Percentiles rank a stretch among this genome's conserved stretches.
Evolutionary conservation across 2,113 vertebrate species (phyloP).

Genomic region (Melospiza georgiana): DNA sequence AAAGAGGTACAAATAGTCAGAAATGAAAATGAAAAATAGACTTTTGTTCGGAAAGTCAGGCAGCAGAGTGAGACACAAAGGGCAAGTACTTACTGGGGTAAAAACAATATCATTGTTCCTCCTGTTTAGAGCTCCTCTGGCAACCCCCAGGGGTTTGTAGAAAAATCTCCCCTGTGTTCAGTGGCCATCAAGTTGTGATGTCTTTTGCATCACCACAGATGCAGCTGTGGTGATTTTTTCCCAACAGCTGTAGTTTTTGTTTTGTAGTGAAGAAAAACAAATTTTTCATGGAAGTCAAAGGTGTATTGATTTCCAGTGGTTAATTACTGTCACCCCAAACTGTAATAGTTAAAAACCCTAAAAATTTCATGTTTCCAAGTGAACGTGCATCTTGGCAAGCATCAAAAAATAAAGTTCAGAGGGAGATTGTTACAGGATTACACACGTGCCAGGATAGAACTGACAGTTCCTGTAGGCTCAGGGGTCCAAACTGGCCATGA

Average conservation of each 20-base stretch:
- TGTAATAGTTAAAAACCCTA: background rate
- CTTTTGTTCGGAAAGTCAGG: background rate
- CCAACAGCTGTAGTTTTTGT: background rate
- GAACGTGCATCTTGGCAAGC: background rate
- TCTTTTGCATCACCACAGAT: background rate
- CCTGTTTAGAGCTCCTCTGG: background rate
- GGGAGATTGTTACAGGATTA: background rate
- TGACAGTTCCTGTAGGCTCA: background rate
- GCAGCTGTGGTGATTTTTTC: background rate
- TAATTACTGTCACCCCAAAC: background rate
- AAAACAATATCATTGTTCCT: background rate
- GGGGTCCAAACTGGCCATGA: background rate
- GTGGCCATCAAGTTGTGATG: background rate
- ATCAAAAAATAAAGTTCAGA: background rate
- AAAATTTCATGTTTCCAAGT: background rate
- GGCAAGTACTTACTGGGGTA: background rate
- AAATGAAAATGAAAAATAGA: background rate
- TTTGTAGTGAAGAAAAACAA: background rate
- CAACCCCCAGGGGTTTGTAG: background rate
- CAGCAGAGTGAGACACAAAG: background rate
- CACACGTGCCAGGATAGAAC: accelerated
- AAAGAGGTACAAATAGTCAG: background rate
- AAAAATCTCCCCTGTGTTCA: accelerated
- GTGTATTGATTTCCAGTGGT: background rate
- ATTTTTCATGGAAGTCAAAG: background rate